Evolutionary conservation across 2,797 vertebrate species (phyloP).

Genomic region (Chaetophractus vellerosus): DNA sequence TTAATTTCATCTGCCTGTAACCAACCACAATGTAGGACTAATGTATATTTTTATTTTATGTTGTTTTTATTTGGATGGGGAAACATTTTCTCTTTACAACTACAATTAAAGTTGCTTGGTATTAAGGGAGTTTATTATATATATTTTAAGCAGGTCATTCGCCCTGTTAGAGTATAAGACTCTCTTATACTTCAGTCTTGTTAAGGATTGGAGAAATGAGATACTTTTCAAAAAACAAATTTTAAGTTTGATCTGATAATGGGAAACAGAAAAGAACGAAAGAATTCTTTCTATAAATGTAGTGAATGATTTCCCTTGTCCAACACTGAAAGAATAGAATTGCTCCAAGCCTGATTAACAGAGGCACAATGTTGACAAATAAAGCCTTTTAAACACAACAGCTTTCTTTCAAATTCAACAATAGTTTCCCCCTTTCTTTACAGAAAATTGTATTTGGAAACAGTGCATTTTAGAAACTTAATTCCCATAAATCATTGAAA

Average conservation of each 20-base stretch:
- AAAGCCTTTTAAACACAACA: constrained; percentile 30
- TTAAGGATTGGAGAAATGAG: constrained; percentile 7
- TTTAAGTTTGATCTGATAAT: constrained; percentile 31
- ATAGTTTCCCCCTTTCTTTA: neutral
- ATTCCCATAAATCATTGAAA: constrained; percentile 51
- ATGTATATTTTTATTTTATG: constrained; percentile 7
- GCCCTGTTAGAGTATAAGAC: neutral
- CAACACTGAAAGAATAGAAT: constrained; percentile 7
- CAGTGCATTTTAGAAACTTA: constrained; percentile 41
- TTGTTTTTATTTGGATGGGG: constrained; percentile 35
- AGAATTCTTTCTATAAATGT: constrained; percentile 43
- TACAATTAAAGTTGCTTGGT: constrained; percentile 41
- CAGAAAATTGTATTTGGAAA: constrained; percentile 34
- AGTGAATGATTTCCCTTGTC: constrained; percentile 50
- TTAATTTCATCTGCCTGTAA: constrained; percentile 54
- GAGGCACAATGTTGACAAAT: neutral
- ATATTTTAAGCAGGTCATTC: constrained; percentile 41
- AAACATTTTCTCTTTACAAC: constrained; percentile 27
- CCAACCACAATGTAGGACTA: neutral
- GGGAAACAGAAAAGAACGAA: constrained; percentile 54
- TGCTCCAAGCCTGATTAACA: neutral
- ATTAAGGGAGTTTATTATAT: neutral
- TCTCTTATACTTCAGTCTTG: constrained; percentile 4
- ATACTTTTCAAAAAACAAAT: constrained; percentile 31
- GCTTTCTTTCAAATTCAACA: constrained; percentile 63